Conservation (phyloP, 1,140 invertebrate species). For the Drosophila parvula region DNA sequence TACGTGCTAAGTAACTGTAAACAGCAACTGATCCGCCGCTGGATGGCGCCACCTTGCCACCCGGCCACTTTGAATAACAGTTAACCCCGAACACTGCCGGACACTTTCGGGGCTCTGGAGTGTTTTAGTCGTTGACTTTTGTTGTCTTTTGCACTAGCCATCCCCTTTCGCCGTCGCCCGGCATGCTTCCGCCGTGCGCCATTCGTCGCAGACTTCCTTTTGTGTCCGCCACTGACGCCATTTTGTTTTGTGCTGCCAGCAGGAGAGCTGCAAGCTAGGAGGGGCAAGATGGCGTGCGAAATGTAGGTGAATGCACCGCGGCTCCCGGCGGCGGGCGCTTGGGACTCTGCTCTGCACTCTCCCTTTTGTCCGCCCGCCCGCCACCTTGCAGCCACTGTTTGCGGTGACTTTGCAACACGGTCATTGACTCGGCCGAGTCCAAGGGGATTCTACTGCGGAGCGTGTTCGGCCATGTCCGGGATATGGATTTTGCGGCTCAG, state of each 20-base stretch:
- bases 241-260: slow-evolving; percentile 59
- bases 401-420: slow-evolving; percentile 67
- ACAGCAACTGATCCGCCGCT: slow-evolving; percentile 52
- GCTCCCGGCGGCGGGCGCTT: background rate
- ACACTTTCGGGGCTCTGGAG: slow-evolving; percentile 70
- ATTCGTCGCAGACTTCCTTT: slow-evolving; percentile 37
- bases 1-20: slow-evolving; percentile 71
- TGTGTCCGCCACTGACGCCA: slow-evolving; percentile 62
- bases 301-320: slow-evolving; percentile 79
- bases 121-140: slow-evolving; percentile 76
- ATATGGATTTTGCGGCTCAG: slow-evolving; percentile 26
- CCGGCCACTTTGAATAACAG: slow-evolving; percentile 36
- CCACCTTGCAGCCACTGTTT: slow-evolving; percentile 37
- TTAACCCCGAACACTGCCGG: slow-evolving; percentile 35
- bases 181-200: slow-evolving; percentile 13
- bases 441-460: slow-evolving; percentile 8
- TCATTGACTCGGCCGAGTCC: slow-evolving; percentile 56
- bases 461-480: slow-evolving; percentile 7
- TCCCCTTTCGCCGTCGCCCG: background rate
- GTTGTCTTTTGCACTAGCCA: slow-evolving; percentile 59
- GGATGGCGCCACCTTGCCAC: slow-evolving; percentile 23
- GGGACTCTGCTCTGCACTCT: slow-evolving; percentile 22
- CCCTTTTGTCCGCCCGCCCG: slow-evolving; percentile 32
- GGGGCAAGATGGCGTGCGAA: slow-evolving; percentile 64
- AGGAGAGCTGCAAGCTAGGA: slow-evolving; percentile 8